A percentile compares a stretch with the other conserved stretches of the same genome.
phyloP scores from a whole-genome alignment of 2,113 vertebrate genomes.

The Hipposideros armiger region DNA sequence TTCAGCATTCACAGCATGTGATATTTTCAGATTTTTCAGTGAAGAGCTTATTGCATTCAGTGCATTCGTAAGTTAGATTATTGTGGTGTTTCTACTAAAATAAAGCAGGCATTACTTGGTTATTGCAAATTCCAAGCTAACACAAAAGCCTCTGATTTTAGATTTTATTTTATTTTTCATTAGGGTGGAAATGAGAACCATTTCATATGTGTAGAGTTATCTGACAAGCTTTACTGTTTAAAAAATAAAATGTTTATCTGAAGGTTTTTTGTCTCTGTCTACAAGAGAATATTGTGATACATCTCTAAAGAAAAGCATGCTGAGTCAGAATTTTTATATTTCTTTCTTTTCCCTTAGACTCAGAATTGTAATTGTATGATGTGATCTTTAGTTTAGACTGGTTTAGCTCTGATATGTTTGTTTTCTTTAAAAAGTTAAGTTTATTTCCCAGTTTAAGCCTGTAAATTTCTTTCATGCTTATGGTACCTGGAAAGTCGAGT shows the following conservation, averaged over 20 bases:
- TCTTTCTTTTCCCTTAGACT: constrained; percentile 37
- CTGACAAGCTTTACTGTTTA: constrained; percentile 24
- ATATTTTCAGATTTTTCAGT: constrained; percentile 72
- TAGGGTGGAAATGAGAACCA: background rate
- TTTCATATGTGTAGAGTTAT: background rate
- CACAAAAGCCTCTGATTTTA: constrained; percentile 41
- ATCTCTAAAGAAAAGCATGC: constrained; percentile 61
- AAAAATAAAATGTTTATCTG: constrained; percentile 62
- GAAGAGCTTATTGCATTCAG: constrained; percentile 71
- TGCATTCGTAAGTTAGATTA: constrained; percentile 75
- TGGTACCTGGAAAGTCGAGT: background rate
- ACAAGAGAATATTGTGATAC: constrained; percentile 2
- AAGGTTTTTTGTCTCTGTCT: constrained; percentile 37
- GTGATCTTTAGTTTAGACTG: background rate
- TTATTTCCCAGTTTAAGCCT: constrained; percentile 48
- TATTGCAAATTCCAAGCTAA: constrained; percentile 5
- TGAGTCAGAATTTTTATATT: constrained; percentile 56
- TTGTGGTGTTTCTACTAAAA: constrained; percentile 61
- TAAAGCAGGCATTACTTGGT: constrained; percentile 43
- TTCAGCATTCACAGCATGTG: constrained; percentile 77
- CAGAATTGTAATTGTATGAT: constrained; percentile 11
- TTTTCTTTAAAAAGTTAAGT: constrained; percentile 32
- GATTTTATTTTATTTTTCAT: constrained; percentile 41
- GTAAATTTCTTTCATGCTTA: constrained; percentile 53
- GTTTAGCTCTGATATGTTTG: background rate